These are phyloP conservation scores for Cheilosia vernalis DNA, from an alignment of 2,888 invertebrate species.

Conservation along the genomic window DNA sequence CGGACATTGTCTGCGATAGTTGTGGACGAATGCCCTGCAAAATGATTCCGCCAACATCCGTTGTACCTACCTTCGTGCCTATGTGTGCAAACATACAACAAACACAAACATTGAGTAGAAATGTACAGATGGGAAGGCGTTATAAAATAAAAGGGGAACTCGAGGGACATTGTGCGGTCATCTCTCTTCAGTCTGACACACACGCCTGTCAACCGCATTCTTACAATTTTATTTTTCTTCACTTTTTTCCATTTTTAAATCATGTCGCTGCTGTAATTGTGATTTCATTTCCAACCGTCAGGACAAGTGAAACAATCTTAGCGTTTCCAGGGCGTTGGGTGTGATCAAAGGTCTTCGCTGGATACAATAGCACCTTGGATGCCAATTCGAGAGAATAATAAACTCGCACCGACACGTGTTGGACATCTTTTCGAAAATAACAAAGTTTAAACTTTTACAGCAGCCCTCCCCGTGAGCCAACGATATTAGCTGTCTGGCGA, in stretches of 20 bases:
- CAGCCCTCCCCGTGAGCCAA: slow-evolving; percentile 21
- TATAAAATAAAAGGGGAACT: slow-evolving; percentile 36
- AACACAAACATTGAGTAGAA: not conserved
- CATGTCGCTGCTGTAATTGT: not conserved
- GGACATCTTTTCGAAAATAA: slow-evolving; percentile 66
- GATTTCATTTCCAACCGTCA: slow-evolving; percentile 18
- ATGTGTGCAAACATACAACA: slow-evolving; percentile 16
- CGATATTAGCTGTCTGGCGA: slow-evolving; percentile 70
- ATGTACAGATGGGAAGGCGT: slow-evolving; percentile 32
- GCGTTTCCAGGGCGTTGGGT: slow-evolving; percentile 30
- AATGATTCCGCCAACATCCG: slow-evolving; percentile 63
- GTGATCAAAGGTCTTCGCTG: slow-evolving; percentile 60
- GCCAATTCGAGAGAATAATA: slow-evolving; percentile 50
- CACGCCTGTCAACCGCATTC: slow-evolving; percentile 61
- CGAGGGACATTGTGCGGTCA: slow-evolving; percentile 56
- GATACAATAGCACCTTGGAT: slow-evolving; percentile 54
- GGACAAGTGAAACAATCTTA: slow-evolving; percentile 44
- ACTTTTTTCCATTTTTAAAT: slow-evolving; percentile 41
- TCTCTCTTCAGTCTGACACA: slow-evolving; percentile 54
- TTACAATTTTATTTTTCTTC: slow-evolving; percentile 1
- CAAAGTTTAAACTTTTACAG: slow-evolving; percentile 68
- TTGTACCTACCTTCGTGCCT: slow-evolving; percentile 8
- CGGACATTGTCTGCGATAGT: slow-evolving; percentile 69
- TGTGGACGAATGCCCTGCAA: slow-evolving; percentile 43
- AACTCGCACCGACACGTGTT: slow-evolving; percentile 64